Base-by-base conservation (phyloP, 1,140 invertebrate species). In the Asobara japonica region DNA sequence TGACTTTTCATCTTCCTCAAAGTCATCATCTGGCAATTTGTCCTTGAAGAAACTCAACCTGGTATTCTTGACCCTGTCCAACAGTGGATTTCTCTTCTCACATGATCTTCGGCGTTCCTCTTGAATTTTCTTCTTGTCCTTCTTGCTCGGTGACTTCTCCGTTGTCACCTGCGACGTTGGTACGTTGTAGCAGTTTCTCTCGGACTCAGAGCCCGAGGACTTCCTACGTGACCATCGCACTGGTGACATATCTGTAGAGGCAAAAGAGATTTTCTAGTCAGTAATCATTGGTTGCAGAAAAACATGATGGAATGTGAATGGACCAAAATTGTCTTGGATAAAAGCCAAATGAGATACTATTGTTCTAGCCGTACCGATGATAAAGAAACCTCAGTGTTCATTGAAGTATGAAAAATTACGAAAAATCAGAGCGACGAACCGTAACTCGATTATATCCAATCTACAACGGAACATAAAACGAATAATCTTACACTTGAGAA, bases 21-120 rank as follows among this genome's bases (percentile, higher is more conserved):
- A 85, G 7, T 89, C 89, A 41, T 88, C 78, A 38, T 82, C 88
- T 27, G 89, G 88, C n/a, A 88, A 88, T 67, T 87, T 89, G 72
- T 90, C 79, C 75, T 89, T 89, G 81, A 93, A 92, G 80, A 92
- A 92, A 3, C 91, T 92, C 36, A 93, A 81, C 78, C 90, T 90
- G 7, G 92, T 93, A 76, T 92, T 92, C 80, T 92, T 92, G 1
- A 93, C 92, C 77, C 90, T 90, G 72, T 93, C 92, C 22, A 93
- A 86, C 38, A 93, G 86, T 1, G 92, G 92, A 79, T 93, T 92
- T 48, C 90, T 85, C 79, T 91, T 92, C 82, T 93, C 91, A 77
- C 89, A 86, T 61, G 79, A 89, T 82, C 86, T 88, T 83, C 82
- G 88, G 77, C 82, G 87, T 82, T 83, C 88, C 80, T 80, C 89